Evolutionary conservation across 2,888 invertebrate genomes (phyloP).

Genomic region (Isotomurus palustris): DNA sequence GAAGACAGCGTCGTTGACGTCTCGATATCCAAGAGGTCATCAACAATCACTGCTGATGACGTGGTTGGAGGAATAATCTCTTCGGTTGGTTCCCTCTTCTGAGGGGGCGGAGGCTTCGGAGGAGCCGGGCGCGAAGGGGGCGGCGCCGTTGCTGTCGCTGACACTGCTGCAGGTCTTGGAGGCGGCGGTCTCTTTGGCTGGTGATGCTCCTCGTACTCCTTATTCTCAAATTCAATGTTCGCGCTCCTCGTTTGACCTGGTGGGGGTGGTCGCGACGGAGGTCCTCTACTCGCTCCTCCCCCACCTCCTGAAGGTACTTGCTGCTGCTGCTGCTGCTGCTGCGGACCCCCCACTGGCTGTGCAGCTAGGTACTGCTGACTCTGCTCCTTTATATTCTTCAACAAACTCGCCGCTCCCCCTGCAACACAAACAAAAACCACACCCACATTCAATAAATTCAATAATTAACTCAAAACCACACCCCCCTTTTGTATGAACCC

Average conservation of each 20-base stretch:
- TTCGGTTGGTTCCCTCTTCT: no score
- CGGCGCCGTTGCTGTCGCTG: conserved; percentile 1
- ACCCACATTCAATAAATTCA: no score
- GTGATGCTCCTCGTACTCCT: conserved; percentile 26
- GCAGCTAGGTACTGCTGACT: conserved; percentile 29
- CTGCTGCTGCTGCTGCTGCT: conserved; percentile 8
- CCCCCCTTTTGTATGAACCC: conserved; percentile 1
- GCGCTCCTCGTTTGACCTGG: conserved; percentile 13
- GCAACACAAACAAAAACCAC: no score
- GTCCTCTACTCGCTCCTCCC: background rate
- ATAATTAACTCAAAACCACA: no score
- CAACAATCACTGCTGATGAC: no score
- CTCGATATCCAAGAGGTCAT: no score
- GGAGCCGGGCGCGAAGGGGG: conserved; percentile 21
- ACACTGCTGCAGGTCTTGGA: conserved; percentile 1
- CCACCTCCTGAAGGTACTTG: conserved; percentile 12
- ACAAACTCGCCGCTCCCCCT: conserved; percentile 41
- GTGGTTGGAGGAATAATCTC: no score
- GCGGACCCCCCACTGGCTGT: conserved; percentile 2
- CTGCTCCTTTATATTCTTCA: conserved; percentile 44
- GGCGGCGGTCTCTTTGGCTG: no score
- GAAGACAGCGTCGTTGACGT: no score
- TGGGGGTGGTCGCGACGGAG: conserved; percentile 17
- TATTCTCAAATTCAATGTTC: conserved; percentile 35
- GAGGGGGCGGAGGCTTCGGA: conserved; percentile 24